Conservation (phyloP, 1,140 invertebrate species). For the Zaprionus gabonicus region DNA sequence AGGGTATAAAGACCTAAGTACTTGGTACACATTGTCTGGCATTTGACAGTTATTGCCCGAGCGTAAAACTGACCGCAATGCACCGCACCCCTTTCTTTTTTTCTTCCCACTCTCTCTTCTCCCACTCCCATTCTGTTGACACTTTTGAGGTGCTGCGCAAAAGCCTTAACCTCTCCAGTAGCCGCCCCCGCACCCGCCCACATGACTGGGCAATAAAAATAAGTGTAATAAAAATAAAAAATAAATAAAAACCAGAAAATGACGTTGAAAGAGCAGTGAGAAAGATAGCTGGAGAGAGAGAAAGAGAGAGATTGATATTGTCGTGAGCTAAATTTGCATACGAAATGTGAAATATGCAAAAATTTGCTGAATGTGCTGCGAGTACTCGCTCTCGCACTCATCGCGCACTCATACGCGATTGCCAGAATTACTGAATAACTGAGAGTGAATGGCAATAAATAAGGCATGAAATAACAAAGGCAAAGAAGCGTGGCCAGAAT, state of each 20-base stretch:
- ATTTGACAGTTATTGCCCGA: conserved; percentile 5
- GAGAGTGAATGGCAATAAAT: conserved; percentile 37
- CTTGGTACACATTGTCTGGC: conserved; percentile 7
- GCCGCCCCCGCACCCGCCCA: background rate
- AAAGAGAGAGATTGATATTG: conserved; percentile 34
- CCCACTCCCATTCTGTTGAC: conserved; percentile 53
- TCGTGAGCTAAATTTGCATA: conserved; percentile 50
- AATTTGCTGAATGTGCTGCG: conserved; percentile 14
- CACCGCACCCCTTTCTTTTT: background rate
- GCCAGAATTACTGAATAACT: conserved; percentile 14
- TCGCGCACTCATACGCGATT: conserved; percentile 20
- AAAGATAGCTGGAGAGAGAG: background rate
- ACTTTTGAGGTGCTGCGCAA: conserved; percentile 64
- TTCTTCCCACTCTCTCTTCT: background rate
- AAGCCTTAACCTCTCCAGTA: conserved; percentile 29
- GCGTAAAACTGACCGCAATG: conserved; percentile 29
- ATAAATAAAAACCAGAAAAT: conserved; percentile 15
- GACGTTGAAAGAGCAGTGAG: background rate
- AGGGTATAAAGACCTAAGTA: conserved; percentile 11
- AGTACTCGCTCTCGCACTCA: background rate
- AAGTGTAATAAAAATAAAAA: conserved; percentile 24
- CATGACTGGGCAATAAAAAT: conserved; percentile 21
- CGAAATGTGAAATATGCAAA: conserved; percentile 45
- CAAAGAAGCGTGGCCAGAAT: conserved; percentile 52
- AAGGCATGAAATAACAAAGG: conserved; percentile 26